Evolutionary conservation across 1,140 invertebrate species (phyloP).

Genomic region (Hormaphis cornu): DNA sequence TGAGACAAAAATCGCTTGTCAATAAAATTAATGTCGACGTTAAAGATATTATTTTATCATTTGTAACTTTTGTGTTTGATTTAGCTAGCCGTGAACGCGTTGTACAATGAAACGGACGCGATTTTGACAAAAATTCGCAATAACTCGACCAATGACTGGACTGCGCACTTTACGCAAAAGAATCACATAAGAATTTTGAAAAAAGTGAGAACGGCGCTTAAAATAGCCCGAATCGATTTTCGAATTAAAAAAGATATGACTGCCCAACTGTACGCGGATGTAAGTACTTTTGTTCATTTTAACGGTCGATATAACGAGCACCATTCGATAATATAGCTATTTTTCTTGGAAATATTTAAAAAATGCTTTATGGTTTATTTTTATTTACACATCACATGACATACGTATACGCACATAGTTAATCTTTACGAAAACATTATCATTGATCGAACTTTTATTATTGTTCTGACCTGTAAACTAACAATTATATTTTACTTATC

Average conservation of each 20-base stretch:
- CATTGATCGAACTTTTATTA: not conserved
- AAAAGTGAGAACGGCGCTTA: not conserved
- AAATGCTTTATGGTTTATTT: not conserved
- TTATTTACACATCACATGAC: no score
- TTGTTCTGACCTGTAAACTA: not conserved
- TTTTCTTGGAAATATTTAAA: not conserved
- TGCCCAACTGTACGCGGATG: not conserved
- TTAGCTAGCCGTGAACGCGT: not conserved
- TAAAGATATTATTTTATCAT: not conserved
- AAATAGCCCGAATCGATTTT: conserved; percentile 3
- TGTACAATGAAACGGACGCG: not conserved
- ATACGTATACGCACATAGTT: no score
- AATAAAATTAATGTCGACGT: not conserved
- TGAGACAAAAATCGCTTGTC: no score
- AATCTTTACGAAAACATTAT: not conserved
- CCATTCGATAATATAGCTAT: not conserved
- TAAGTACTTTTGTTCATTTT: not conserved
- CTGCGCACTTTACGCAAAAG: not conserved
- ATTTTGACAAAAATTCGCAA: not conserved
- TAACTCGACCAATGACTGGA: not conserved
- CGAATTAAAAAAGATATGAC: not conserved
- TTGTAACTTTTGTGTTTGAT: not conserved
- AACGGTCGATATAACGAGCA: not conserved
- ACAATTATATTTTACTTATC: not conserved
- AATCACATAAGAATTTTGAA: not conserved